Evolutionary conservation across 1,140 invertebrate species (phyloP), one percentile per base, ranked within the genome.

Genomic region (Linepithema humile): DNA sequence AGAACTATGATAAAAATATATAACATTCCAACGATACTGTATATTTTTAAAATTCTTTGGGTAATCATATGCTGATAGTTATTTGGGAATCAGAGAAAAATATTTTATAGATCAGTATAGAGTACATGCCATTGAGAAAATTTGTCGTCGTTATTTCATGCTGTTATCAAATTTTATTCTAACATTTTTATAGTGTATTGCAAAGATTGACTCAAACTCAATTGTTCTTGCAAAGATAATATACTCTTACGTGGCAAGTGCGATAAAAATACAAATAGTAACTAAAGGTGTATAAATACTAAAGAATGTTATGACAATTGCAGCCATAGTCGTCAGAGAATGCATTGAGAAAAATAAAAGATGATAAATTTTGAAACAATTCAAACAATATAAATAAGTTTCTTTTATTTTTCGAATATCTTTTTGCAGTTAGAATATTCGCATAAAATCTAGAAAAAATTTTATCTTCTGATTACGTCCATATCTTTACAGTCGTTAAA

Each of bases 341-440:
- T 72, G 15, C 29, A 23, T n/a, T 73, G 55, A 57, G 35, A 57
- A 43, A 43, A 26, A 20, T 29, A 43, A 45, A n/a, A 40, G 17
- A 15, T 15, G 23, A 43, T 12, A 59, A 38, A 2, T 72, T 55
- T 10, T 17, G 2, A 45, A 23, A 45, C 2, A 59, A 29, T 3
- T 59, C 23, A 0, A 40, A n/a, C n/a, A 29, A 59, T 3, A 5
- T 6, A 9, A 10, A 9, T 75, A 17, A 20, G 26, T 10, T 57
- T 45, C 17, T 1, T 23, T 26, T n/a, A 45, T 35, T 32, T 23
- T 64, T 64, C 23, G 10, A 0, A 77, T 78, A 55, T 29, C 4
- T 75, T 15, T 82, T 83, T 75, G 82, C 70, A 82, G 82, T 85
- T 87, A 73, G 43, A 82, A 62, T 83, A 1, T 72, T 6, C 26